Evolutionary conservation across 2,797 vertebrate genomes (phyloP), one percentile per base, ranked within the genome.

Genomic region (Sebastes baramenuke): DNA sequence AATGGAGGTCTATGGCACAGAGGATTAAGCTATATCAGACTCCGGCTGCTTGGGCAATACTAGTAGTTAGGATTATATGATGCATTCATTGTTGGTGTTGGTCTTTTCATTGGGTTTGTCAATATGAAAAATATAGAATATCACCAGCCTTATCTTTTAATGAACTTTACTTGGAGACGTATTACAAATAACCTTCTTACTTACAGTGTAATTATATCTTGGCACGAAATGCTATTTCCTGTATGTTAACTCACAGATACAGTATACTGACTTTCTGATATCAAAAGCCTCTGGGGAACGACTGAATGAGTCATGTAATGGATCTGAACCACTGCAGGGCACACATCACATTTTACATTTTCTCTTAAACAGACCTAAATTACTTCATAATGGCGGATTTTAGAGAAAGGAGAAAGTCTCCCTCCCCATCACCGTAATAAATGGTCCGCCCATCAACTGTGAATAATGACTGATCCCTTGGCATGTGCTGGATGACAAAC

Each of bases 401-500:
- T 58, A 69, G 30, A 54, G 62, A 76, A 81, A 69, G 36, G 72
- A 85, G n/a, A 20, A 71, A 52, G 72, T 77, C 69, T 81, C 20
- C 34, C 20, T 49, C 55, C 56, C 56, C 12, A 16, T 82, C 61
- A 52, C 42, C 6, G 24, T 79, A 58, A 86, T 70, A 72, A 88
- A 90, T 78, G 70, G 22, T 70, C 25, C 75, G 68, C 58, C 66
- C 49, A 72, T 87, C 77, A 79, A 13, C 81, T 72, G 58, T 70
- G 78, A 82, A 87, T 80, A 83, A 90, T 83, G 80, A 78, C 74
- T 72, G 73, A 82, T 82, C 77, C 73, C 72, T 52, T 76, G 69
- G 75, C 73, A 61, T 77, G 61, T 77, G 55, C 70, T 65, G 66
- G 70, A 82, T 79, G 70, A 82, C 76, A 83, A 82, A 85, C 55